Percentiles rank a stretch among this genome's conserved stretches.
phyloP scores from a whole-genome alignment of 2,888 invertebrate species.

The Atrina japonica region DNA sequence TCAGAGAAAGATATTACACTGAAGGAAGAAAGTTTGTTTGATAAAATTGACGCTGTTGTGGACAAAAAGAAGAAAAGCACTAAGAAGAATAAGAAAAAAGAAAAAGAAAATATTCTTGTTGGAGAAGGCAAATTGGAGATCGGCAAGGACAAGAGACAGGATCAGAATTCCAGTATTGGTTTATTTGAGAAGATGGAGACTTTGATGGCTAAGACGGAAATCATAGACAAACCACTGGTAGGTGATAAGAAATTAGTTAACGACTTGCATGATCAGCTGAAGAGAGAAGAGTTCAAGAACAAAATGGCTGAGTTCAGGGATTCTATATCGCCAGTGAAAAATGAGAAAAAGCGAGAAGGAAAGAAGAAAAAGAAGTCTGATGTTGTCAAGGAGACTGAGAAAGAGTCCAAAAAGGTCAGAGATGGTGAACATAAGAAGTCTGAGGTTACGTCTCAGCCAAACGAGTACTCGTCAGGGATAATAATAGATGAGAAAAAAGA shows the following conservation, averaged over 20 bases:
- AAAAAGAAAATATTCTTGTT: conserved; percentile 39
- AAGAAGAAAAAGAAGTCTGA: conserved; percentile 22
- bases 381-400: conserved; percentile 1
- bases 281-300: conserved; percentile 1
- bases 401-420: background rate
- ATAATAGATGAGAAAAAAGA: conserved; percentile 5
- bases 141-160: conserved; percentile 15
- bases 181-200: conserved; percentile 35
- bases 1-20: conserved; percentile 26
- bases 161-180: conserved; percentile 5
- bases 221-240: background rate
- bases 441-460: background rate
- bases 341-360: conserved; percentile 5
- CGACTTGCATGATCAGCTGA: background rate
- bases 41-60: conserved; percentile 28
- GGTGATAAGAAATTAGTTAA: background rate
- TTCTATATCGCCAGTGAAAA: background rate
- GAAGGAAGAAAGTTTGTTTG: conserved; percentile 43
- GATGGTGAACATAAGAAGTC: background rate
- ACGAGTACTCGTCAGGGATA: conserved; percentile 8
- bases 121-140: conserved; percentile 34
- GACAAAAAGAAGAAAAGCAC: conserved; percentile 29
- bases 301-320: conserved; percentile 8
- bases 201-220: conserved; percentile 1
- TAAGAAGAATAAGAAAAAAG: conserved; percentile 35